Percentiles rank a stretch among this genome's conserved stretches.
Conservation (phyloP, 2,113 vertebrate species). For the Stigmatopora argus region DNA sequence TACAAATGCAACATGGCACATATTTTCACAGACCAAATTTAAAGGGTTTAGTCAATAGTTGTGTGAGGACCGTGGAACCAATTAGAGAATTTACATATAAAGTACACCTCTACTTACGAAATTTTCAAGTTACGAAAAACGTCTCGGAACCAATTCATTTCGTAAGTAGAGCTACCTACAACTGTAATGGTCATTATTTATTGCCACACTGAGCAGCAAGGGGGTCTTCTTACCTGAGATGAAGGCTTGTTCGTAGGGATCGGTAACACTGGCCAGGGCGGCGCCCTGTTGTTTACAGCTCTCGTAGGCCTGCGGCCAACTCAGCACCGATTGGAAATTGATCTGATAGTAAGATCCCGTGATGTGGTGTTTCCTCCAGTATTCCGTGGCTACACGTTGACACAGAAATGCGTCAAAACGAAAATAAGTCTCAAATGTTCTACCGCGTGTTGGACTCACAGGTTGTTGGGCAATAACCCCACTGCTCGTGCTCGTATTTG, state of each 20-base stretch:
- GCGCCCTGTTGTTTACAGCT: slow-evolving; percentile 87
- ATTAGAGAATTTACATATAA: too few relatives aligned
- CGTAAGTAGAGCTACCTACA: too few relatives aligned
- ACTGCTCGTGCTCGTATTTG: slow-evolving; percentile 70
- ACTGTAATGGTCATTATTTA: too few relatives aligned
- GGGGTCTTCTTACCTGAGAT: slow-evolving; percentile 75
- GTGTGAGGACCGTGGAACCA: too few relatives aligned
- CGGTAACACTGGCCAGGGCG: slow-evolving; percentile 77
- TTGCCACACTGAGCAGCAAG: too few relatives aligned
- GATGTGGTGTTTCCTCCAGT: slow-evolving; percentile 76
- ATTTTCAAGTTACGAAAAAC: too few relatives aligned
- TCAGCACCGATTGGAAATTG: slow-evolving; percentile 77
- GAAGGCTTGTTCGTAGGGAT: slow-evolving; percentile 80
- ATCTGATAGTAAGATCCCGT: slow-evolving; percentile 80
- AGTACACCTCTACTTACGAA: too few relatives aligned
- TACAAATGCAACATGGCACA: too few relatives aligned
- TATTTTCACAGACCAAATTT: too few relatives aligned
- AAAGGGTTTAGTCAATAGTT: too few relatives aligned
- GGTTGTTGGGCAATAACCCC: slow-evolving; percentile 81
- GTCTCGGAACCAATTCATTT: too few relatives aligned
- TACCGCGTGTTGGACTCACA: slow-evolving; percentile 69
- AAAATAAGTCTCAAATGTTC: neutral
- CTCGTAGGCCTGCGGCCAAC: slow-evolving; percentile 81
- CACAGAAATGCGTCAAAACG: slow-evolving; percentile 2
- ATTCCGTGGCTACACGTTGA: slow-evolving; percentile 50